A percentile compares a stretch with the other conserved stretches of the same genome.
Conservation (phyloP, 2,113 vertebrate species). For the Salvelinus namaycush region DNA sequence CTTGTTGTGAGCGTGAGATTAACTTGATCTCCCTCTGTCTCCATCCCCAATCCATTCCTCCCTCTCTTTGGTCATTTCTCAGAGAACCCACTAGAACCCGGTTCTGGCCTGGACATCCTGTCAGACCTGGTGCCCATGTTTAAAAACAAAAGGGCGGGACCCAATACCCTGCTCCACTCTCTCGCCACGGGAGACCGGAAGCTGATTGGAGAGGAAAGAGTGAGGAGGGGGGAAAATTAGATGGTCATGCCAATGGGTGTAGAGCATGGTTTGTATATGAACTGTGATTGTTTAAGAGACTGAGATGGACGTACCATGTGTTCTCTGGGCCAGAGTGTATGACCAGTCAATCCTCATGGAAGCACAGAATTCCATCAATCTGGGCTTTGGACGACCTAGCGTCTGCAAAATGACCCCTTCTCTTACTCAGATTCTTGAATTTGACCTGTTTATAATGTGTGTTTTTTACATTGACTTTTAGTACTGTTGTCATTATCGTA, state of each 20-base stretch:
- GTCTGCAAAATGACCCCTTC: background rate
- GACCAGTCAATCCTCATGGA: background rate
- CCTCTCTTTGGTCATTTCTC: constrained; percentile 51
- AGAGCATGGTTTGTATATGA: background rate
- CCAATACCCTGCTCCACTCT: constrained; percentile 67
- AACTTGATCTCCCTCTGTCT: constrained; percentile 1
- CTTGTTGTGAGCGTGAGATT: background rate
- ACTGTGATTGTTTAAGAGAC: background rate
- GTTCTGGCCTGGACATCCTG: constrained; percentile 79
- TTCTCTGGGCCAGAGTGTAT: background rate
- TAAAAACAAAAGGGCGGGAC: constrained; percentile 75
- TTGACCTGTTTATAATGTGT: background rate
- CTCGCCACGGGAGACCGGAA: constrained; percentile 58
- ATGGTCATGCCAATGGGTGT: background rate
- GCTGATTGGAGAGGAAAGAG: constrained; percentile 18
- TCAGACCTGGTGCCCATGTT: constrained; percentile 66
- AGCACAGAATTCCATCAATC: background rate
- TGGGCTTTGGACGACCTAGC: too few relatives aligned
- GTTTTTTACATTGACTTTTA: background rate
- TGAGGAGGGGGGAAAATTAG: constrained; percentile 21
- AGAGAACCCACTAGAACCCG: constrained; percentile 81
- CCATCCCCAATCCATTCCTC: background rate
- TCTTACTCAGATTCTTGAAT: background rate
- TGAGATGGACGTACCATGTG: background rate
- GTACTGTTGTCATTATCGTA: too few relatives aligned